phyloP scores from a whole-genome alignment of 2,113 vertebrate genomes.

The Trichomycterus rosablanca region DNA sequence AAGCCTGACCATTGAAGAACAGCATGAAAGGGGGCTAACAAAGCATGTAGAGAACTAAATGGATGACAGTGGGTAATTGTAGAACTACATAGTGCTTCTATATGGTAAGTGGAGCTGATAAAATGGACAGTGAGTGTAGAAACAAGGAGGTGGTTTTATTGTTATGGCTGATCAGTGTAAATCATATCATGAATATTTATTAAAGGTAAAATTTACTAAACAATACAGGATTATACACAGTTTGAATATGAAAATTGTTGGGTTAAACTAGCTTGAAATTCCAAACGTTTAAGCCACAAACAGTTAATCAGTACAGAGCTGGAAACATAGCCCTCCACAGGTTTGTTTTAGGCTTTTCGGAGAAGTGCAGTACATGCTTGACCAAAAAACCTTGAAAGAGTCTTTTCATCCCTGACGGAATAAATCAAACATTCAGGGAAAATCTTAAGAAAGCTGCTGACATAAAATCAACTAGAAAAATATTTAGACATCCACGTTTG shows the following conservation, averaged over 20 bases:
- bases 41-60: too few species aligned
- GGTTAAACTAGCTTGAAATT: constrained; percentile 8
- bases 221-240: too few species aligned
- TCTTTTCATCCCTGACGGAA: constrained; percentile 59
- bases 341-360: not conserved
- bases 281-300: constrained; percentile 1
- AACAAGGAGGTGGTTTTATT: too few species aligned
- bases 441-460: constrained; percentile 59
- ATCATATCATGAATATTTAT: too few species aligned
- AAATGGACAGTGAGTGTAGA: too few species aligned
- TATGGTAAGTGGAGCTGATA: too few species aligned
- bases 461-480: constrained; percentile 65
- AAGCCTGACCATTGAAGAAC: too few species aligned
- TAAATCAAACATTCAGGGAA: constrained; percentile 50
- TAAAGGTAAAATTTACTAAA: too few species aligned
- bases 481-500: constrained; percentile 53
- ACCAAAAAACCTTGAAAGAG: constrained; percentile 49
- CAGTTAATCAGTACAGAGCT: constrained; percentile 16
- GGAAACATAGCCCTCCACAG: constrained; percentile 16
- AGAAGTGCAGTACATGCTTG: not conserved
- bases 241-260: constrained; percentile 11
- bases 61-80: too few species aligned
- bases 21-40: too few species aligned
- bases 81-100: too few species aligned
- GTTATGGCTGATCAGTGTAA: too few species aligned